Percentiles rank a stretch among this genome's conserved stretches.
Conservation (phyloP, 2,888 invertebrate species). For the Eulithis prunata region DNA sequence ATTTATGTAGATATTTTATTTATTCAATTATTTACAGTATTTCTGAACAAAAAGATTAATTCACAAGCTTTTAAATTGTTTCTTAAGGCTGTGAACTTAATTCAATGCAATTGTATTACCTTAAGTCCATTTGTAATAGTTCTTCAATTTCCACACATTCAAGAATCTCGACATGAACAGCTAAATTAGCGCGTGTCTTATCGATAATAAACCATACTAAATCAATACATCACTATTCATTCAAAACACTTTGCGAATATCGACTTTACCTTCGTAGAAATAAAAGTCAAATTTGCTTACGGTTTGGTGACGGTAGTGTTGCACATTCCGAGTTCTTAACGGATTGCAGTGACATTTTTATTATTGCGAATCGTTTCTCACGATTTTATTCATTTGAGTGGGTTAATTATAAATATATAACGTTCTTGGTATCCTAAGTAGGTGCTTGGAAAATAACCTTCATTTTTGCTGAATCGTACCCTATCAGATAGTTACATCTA, state of each 20-base stretch:
- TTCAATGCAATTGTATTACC: conserved; percentile 21
- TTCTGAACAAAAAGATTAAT: no score
- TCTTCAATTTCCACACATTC: conserved; percentile 29
- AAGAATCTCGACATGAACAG: conserved; percentile 46
- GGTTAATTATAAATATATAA: conserved; percentile 42
- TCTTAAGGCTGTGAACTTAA: no score
- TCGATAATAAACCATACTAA: conserved; percentile 70
- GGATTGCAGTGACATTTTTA: conserved; percentile 71
- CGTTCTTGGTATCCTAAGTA: conserved; percentile 22
- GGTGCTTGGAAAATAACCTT: conserved; percentile 21
- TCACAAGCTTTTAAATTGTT: no score
- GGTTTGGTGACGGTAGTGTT: conserved; percentile 1
- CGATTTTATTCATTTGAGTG: conserved; percentile 49
- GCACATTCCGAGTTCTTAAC: conserved; percentile 48
- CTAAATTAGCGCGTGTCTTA: conserved; percentile 77
- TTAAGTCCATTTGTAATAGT: conserved; percentile 12
- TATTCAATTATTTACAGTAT: no score
- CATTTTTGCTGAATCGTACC: conserved; percentile 3
- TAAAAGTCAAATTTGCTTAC: conserved; percentile 8
- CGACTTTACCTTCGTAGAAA: conserved; percentile 37
- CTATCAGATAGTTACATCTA: not conserved
- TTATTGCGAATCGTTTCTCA: conserved; percentile 73
- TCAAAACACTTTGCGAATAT: conserved; percentile 39
- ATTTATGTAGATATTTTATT: no score
- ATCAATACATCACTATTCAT: conserved; percentile 54